These are phyloP conservation scores for Trichoplusia ni DNA, from an alignment of 1,140 invertebrate species.

Conservation along the genomic window DNA sequence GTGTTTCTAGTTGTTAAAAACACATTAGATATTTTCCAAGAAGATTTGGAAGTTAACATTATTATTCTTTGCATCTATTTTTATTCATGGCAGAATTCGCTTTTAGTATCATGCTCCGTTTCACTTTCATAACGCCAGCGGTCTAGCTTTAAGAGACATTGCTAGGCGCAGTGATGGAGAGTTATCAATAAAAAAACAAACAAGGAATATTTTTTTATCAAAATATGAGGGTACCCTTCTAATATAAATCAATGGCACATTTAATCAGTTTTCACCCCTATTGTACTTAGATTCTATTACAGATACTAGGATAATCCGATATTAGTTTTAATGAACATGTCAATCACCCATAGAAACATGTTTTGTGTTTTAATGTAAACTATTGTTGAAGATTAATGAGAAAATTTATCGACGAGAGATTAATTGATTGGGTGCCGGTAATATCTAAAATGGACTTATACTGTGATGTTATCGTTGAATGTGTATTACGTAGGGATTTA, in stretches of 20 bases:
- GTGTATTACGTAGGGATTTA: not conserved
- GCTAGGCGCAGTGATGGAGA: too few relatives aligned
- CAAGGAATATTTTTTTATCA: not conserved
- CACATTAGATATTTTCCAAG: too few relatives aligned
- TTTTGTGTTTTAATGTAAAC: not conserved
- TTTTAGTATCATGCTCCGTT: too few relatives aligned
- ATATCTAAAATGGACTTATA: too few relatives aligned
- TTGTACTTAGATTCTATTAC: slow-evolving; percentile 48
- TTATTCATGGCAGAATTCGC: too few relatives aligned
- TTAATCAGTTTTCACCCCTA: slow-evolving; percentile 32
- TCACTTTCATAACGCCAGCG: too few relatives aligned
- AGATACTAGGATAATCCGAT: slow-evolving; percentile 51
- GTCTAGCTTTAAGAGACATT: too few relatives aligned
- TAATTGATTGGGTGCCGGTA: not conserved
- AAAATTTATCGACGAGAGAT: not conserved
- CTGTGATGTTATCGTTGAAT: not conserved
- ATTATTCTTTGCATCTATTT: too few relatives aligned
- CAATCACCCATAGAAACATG: slow-evolving; percentile 40
- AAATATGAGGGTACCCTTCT: not conserved
- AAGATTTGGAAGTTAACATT: too few relatives aligned
- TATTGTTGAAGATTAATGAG: slow-evolving; percentile 8
- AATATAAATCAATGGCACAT: slow-evolving; percentile 16
- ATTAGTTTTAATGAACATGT: slow-evolving; percentile 54
- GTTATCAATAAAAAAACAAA: too few relatives aligned
- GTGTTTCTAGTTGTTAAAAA: too few relatives aligned